A percentile compares a stretch with the other conserved stretches of the same genome.
These are phyloP conservation scores for Germaria angustata DNA, from an alignment of 2,888 invertebrate species.

Conservation along the genomic window DNA sequence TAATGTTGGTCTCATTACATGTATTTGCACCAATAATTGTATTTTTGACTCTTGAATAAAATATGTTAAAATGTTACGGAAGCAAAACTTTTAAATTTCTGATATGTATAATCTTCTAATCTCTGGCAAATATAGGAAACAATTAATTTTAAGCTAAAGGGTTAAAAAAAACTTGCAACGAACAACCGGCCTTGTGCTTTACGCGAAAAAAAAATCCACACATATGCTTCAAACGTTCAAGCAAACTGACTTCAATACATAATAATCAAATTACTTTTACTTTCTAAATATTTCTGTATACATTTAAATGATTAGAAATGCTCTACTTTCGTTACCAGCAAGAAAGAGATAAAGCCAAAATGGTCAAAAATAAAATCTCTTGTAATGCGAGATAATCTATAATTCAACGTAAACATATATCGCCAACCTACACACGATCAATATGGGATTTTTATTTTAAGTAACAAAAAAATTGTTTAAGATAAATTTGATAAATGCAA, in stretches of 20 bases:
- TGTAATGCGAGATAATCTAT: conserved; percentile 49
- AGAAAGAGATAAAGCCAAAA: conserved; percentile 1
- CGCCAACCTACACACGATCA: conserved; percentile 29
- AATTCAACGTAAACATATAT: conserved; percentile 27
- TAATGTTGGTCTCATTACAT: too few species aligned
- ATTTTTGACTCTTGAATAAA: too few species aligned
- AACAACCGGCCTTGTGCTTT: not conserved
- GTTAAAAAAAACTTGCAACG: not conserved
- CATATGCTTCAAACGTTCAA: not conserved
- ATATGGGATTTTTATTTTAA: not conserved
- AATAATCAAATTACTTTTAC: conserved; percentile 52
- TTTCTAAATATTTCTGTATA: conserved; percentile 50
- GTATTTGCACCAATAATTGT: too few species aligned
- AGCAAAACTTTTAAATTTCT: not conserved
- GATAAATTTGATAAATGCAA: not conserved
- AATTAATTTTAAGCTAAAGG: not conserved
- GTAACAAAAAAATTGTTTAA: not conserved
- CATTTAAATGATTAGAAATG: conserved; percentile 51
- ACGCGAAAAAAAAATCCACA: not conserved
- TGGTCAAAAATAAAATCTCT: conserved; percentile 30
- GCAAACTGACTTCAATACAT: not conserved
- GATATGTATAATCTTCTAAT: not conserved
- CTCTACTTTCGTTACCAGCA: conserved; percentile 43
- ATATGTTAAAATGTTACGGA: too few species aligned
- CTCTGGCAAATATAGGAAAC: not conserved